Evolutionary conservation across 2,113 vertebrate genomes (phyloP).

Genomic region (Accipiter cooperii): DNA sequence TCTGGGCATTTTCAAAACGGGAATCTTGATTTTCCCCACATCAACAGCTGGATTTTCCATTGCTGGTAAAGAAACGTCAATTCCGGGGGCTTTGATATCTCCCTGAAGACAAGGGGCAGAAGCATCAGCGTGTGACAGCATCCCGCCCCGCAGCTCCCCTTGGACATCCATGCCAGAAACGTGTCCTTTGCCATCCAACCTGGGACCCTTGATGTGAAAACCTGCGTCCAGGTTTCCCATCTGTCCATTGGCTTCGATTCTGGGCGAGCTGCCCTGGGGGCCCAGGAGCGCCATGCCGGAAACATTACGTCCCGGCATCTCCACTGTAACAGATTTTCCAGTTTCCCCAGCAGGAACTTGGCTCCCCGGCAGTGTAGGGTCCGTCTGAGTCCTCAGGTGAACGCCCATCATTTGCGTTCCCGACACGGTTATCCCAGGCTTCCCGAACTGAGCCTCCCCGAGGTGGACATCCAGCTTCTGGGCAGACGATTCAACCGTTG

Average conservation of each 20-base stretch:
- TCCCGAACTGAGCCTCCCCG: constrained; percentile 30
- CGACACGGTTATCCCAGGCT: background rate
- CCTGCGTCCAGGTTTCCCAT: background rate
- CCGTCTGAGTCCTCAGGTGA: background rate
- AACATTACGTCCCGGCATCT: background rate
- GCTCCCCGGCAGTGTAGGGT: background rate
- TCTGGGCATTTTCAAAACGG: constrained; percentile 59
- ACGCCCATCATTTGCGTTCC: background rate
- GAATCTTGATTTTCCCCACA: constrained; percentile 58
- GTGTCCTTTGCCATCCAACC: background rate
- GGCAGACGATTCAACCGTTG: background rate
- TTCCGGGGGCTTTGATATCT: background rate
- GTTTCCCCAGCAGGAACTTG: background rate
- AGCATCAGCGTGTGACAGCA: background rate
- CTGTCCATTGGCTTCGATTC: background rate
- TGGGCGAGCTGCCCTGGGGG: background rate
- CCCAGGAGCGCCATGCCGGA: fast-evolving
- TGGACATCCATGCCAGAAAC: background rate
- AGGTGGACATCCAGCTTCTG: constrained; percentile 6
- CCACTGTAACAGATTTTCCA: background rate
- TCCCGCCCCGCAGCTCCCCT: background rate
- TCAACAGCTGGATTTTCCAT: background rate
- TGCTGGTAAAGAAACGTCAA: background rate
- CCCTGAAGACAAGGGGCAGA: background rate
- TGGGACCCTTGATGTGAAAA: background rate